phyloP scores from a whole-genome alignment of 2,797 vertebrate species.

The Sebastes iracundus region DNA sequence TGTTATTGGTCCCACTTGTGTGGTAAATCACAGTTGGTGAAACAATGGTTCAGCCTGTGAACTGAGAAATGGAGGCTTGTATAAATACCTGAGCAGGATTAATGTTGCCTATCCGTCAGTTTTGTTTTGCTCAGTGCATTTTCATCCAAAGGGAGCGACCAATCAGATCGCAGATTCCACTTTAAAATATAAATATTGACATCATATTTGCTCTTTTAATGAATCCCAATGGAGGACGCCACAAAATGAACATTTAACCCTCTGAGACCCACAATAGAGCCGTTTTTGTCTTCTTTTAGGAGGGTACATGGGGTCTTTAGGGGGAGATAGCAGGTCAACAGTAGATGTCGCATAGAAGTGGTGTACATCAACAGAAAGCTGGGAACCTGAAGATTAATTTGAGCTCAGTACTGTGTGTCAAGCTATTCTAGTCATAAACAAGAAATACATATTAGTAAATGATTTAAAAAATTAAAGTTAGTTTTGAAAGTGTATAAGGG shows the following conservation, averaged over 20 bases:
- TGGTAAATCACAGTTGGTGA: constrained; percentile 58
- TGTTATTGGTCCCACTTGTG: constrained; percentile 59
- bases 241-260: neutral
- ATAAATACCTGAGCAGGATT: constrained; percentile 56
- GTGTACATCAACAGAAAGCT: too few species aligned
- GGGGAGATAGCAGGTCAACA: too few species aligned
- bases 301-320: too few species aligned
- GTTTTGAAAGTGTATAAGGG: too few species aligned
- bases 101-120: constrained; percentile 44
- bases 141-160: constrained; percentile 12
- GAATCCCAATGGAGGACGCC: neutral
- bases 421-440: too few species aligned
- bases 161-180: constrained; percentile 20
- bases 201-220: constrained; percentile 18
- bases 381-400: too few species aligned
- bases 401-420: too few species aligned
- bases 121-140: constrained; percentile 42
- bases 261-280: too few species aligned
- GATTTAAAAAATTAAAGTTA: too few species aligned
- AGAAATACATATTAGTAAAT: too few species aligned
- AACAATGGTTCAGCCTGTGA: constrained; percentile 43
- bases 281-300: too few species aligned
- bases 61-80: constrained; percentile 49
- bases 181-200: constrained; percentile 19
- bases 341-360: too few species aligned